A percentile compares a stretch with the other conserved stretches of the same genome.
These are phyloP conservation scores for Geotrupes spiniger DNA, from an alignment of 2,888 invertebrate species.

Conservation along the genomic window DNA sequence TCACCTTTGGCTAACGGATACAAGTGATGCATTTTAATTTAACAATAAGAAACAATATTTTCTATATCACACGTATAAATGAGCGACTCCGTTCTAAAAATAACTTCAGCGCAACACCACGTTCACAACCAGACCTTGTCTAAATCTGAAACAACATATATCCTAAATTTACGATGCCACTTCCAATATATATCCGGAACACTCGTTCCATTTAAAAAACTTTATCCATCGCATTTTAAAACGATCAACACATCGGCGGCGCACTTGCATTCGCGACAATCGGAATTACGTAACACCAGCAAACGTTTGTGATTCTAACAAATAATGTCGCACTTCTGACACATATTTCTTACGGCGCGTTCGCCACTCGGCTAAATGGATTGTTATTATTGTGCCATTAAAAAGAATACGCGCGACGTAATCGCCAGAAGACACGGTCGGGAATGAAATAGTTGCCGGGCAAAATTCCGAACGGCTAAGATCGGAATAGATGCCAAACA, in stretches of 20 bases:
- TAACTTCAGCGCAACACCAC: conserved; percentile 30
- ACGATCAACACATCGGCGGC: too few relatives aligned
- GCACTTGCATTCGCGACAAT: too few relatives aligned
- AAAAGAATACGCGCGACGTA: conserved; percentile 12
- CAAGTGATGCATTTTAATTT: conserved; percentile 56
- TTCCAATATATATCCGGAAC: not conserved
- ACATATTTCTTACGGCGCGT: not conserved
- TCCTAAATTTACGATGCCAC: conserved; percentile 16
- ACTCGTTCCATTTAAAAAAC: too few relatives aligned
- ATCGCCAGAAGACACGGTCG: conserved; percentile 28
- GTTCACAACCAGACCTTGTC: conserved; percentile 28
- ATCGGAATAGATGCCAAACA: conserved; percentile 38
- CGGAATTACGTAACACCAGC: too few relatives aligned
- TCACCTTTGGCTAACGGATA: conserved; percentile 81
- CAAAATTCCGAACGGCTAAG: conserved; percentile 25
- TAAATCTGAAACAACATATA: conserved; percentile 28
- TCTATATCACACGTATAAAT: conserved; percentile 17
- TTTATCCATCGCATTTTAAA: too few relatives aligned
- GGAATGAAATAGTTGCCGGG: conserved; percentile 31
- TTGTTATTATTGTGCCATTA: not conserved
- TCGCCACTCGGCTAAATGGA: not conserved
- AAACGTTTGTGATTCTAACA: too few relatives aligned
- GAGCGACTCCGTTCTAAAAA: conserved; percentile 28
- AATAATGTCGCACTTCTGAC: too few relatives aligned
- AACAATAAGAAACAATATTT: conserved; percentile 19